Base-by-base conservation (phyloP, 2,888 invertebrate genomes). In the Parasteatoda lunata region DNA sequence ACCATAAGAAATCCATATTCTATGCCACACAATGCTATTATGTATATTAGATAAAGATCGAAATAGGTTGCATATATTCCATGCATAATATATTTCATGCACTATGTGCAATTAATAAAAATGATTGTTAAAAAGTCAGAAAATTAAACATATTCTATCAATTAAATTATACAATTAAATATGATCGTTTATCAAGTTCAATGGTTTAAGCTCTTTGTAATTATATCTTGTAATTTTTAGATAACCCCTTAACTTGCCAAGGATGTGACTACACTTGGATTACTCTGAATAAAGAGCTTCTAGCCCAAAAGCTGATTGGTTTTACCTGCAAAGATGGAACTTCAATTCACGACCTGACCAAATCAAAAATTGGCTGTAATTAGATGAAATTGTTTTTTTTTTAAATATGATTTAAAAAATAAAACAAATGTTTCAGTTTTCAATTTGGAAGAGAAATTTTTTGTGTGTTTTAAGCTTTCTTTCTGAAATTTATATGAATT, bases 241-340 rank as follows among this genome's bases (percentile, higher is more conserved):
- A 13, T n/a, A 86, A 86, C 65, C 77, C 85, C 54, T 70, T 86
- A 11, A 66, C 49, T 52, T 86, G 85, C 45, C 69, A 8, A 9
- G 85, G 85, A 47, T 86, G 85, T 77, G 82, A 87, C n/a, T 87
- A 73, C 51, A 54, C 70, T 13, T 87, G 87, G 87, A 49, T 87
- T 7, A 82, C 77, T 15, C 7, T 59, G 0, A 87, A 87, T 54
- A 82, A 87, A 52, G 72, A 65, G 2, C 45, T 72, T 65, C 82
- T 87, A 3, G 30, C 64, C 65, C 13, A 5, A 4, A 75, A 51
- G 45, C 59, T 87, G 13, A 11, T 78, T 48, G 87, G 87, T 64
- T 87, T 87, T 64, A 59, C 72, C 5, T 87, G 87, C 45, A 15
- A 52, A 9, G 78, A 87, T 59, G 65, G 87, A 52, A 73, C 51